Evolutionary conservation across 2,113 vertebrate species (phyloP).

Genomic region (Leucoraja erinaceus): DNA sequence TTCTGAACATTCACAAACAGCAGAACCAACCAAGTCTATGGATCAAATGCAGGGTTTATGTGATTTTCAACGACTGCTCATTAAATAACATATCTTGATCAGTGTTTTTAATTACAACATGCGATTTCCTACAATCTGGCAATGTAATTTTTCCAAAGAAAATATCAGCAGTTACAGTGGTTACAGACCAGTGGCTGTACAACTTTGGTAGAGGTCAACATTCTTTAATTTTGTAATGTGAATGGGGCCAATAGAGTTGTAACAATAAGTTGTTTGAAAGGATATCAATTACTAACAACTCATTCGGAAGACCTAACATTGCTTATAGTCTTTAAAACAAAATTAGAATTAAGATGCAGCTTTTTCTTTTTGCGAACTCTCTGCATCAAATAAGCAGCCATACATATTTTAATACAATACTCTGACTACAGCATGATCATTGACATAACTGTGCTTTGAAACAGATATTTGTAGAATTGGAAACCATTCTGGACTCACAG

Average conservation of each 20-base stretch:
- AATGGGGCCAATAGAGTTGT: slow-evolving; percentile 15
- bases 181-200: slow-evolving; percentile 30
- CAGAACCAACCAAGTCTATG: background rate
- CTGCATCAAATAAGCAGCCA: slow-evolving; percentile 29
- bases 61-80: slow-evolving; percentile 33
- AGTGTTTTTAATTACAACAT: slow-evolving; percentile 32
- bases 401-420: slow-evolving; percentile 36
- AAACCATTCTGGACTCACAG: background rate
- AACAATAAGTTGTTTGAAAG: background rate
- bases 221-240: slow-evolving; percentile 32
- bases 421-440: slow-evolving; percentile 13
- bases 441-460: background rate
- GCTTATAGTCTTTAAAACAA: slow-evolving; percentile 19
- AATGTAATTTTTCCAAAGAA: background rate
- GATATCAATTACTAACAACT: slow-evolving; percentile 13
- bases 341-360: slow-evolving; percentile 19
- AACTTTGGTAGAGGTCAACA: slow-evolving; percentile 34
- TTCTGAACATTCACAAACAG: background rate
- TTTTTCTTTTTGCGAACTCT: background rate
- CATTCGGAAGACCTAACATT: background rate
- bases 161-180: slow-evolving; percentile 10
- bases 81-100: slow-evolving; percentile 29
- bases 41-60: slow-evolving; percentile 5
- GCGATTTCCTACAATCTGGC: slow-evolving; percentile 25
- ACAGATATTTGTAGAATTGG: slow-evolving; percentile 23